Conservation (phyloP, 2,888 invertebrate species). For the Drosophila pseudotakahashii region DNA sequence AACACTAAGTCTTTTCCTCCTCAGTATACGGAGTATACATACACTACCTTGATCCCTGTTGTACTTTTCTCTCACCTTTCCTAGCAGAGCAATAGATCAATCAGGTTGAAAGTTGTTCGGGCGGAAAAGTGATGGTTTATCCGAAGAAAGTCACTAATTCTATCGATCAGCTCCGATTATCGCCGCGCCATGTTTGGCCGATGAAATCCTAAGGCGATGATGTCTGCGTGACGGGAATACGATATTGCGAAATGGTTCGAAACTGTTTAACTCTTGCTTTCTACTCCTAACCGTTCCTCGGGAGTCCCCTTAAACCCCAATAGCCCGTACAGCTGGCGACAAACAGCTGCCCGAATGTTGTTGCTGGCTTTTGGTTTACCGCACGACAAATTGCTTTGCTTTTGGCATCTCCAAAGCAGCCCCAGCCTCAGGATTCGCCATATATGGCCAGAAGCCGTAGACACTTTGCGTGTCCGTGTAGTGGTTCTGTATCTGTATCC, state of each 20-base stretch:
- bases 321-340: constrained; percentile 37
- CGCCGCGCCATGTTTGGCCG: constrained; percentile 31
- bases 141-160: constrained; percentile 52
- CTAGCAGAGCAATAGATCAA: constrained; percentile 25
- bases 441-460: constrained; percentile 69
- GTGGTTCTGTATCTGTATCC: constrained; percentile 12
- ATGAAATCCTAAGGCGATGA: constrained; percentile 36
- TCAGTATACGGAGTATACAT: neutral
- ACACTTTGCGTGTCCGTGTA: constrained; percentile 71
- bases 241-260: constrained; percentile 31
- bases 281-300: constrained; percentile 32
- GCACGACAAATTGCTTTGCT: constrained; percentile 78
- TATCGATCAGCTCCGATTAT: constrained; percentile 49
- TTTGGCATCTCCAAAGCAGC: constrained; percentile 72
- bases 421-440: constrained; percentile 57
- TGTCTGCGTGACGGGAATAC: constrained; percentile 43
- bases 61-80: constrained; percentile 20
- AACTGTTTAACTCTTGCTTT: constrained; percentile 52
- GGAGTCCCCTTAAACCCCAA: constrained; percentile 27
- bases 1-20: neutral
- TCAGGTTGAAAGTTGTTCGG: constrained; percentile 23
- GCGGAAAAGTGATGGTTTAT: constrained; percentile 37
- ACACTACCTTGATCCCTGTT: neutral
- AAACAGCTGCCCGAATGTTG: constrained; percentile 37
- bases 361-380: constrained; percentile 63